Evolutionary conservation across 2,888 invertebrate genomes (phyloP).

Genomic region (Eugnorisma glareosa): DNA sequence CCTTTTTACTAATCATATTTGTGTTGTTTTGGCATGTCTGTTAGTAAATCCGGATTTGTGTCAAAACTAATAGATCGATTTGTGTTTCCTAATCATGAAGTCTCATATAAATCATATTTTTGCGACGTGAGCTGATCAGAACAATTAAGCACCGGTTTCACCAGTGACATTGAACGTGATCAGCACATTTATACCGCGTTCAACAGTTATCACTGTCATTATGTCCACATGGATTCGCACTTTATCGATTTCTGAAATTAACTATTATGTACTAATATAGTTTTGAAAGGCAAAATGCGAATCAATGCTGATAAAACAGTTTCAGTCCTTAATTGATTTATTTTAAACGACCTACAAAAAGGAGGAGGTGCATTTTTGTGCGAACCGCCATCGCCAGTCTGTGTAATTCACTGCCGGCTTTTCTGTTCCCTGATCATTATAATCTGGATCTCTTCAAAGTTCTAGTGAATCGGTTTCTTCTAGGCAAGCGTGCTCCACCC

Average conservation of each 20-base stretch:
- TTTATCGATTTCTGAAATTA: not conserved
- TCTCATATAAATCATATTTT: not conserved
- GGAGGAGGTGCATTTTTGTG: not conserved
- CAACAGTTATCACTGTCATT: not conserved
- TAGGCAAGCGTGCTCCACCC: too few relatives aligned
- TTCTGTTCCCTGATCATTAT: too few relatives aligned
- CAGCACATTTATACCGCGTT: not conserved
- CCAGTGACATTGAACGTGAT: not conserved
- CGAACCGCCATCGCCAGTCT: too few relatives aligned
- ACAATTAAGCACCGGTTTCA: not conserved
- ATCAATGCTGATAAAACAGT: not conserved
- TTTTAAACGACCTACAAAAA: not conserved
- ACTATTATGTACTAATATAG: not conserved
- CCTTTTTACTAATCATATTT: constrained; percentile 48
- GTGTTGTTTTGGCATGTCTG: constrained; percentile 57
- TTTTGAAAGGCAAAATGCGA: not conserved
- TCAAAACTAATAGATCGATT: constrained; percentile 25
- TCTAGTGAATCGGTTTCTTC: too few relatives aligned
- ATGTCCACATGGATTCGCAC: not conserved
- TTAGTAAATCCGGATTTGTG: constrained; percentile 40
- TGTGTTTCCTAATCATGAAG: not conserved
- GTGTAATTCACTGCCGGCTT: too few relatives aligned
- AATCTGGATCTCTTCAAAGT: too few relatives aligned
- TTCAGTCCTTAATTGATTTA: too few relatives aligned
- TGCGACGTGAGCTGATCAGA: not conserved